A percentile compares a stretch with the other conserved stretches of the same genome.
These are phyloP conservation scores for Aplodontia rufa DNA, from an alignment of 2,113 vertebrate genomes.

Conservation along the genomic window DNA sequence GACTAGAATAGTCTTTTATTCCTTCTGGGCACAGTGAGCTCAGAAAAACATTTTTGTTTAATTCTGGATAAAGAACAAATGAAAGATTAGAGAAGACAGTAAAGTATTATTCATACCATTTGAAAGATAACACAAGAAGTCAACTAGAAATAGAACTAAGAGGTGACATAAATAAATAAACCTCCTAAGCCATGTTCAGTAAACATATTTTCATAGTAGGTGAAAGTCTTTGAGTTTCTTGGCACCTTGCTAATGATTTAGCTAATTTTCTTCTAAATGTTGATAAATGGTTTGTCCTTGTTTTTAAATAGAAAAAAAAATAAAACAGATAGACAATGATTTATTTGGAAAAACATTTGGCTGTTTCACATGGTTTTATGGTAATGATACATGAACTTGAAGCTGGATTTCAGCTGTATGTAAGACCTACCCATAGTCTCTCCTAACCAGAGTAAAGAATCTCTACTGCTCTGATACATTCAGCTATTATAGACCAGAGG, in stretches of 20 bases:
- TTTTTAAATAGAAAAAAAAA: background rate
- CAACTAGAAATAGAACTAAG: background rate
- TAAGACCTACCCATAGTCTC: background rate
- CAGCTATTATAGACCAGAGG: background rate
- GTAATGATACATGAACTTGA: background rate
- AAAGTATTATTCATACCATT: background rate
- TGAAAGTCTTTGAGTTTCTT: background rate
- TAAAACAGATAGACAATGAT: background rate
- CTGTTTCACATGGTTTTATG: background rate
- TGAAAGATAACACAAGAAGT: background rate
- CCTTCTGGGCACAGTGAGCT: background rate
- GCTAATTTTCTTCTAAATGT: background rate
- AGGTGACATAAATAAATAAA: background rate
- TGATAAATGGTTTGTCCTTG: background rate
- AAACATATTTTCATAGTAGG: background rate
- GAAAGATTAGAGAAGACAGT: background rate
- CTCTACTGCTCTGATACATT: background rate
- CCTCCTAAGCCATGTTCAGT: background rate
- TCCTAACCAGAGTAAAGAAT: background rate
- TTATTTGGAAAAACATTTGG: constrained; percentile 14
- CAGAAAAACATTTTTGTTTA: background rate
- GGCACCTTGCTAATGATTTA: background rate
- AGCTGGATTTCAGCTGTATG: background rate
- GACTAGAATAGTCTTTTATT: background rate
- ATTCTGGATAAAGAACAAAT: background rate